Conservation (phyloP, 2,797 vertebrate species). For the Manis pentadactyla region DNA sequence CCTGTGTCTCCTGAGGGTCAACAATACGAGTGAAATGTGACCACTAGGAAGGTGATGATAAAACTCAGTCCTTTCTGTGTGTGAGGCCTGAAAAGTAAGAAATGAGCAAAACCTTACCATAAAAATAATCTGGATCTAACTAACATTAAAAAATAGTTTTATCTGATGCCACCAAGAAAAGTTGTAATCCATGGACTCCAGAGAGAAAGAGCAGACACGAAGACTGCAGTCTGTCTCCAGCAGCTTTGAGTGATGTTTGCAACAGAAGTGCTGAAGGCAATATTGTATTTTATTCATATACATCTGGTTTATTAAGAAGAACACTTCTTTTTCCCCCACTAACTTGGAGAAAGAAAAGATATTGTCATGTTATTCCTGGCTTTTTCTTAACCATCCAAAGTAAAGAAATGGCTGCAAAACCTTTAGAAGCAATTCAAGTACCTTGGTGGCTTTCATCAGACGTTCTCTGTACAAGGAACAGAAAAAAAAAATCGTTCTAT, state of each 20-base stretch:
- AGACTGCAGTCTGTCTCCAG: conserved; percentile 52
- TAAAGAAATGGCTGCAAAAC: conserved; percentile 89
- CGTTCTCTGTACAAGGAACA: conserved; percentile 89
- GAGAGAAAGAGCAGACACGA: conserved; percentile 5
- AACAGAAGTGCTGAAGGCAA: conserved; percentile 78
- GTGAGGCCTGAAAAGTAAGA: background rate
- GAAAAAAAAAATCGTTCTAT: conserved; percentile 91
- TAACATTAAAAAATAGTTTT: background rate
- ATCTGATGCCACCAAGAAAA: background rate
- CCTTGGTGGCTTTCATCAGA: conserved; percentile 90
- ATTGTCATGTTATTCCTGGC: conserved; percentile 84
- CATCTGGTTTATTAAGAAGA: conserved; percentile 86
- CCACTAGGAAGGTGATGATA: background rate
- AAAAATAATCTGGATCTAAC: background rate
- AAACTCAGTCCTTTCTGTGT: background rate
- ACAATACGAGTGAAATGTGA: background rate
- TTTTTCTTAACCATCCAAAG: conserved; percentile 89
- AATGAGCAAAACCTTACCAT: background rate
- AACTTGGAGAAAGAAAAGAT: conserved; percentile 86
- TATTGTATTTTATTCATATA: conserved; percentile 87
- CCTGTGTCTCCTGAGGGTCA: background rate
- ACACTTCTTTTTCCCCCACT: conserved; percentile 69
- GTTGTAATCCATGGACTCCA: background rate
- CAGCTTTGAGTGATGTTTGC: conserved; percentile 73
- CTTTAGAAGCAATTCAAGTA: conserved; percentile 91